Base-by-base conservation (phyloP, 2,113 vertebrate genomes). In the Garra rufa region DNA sequence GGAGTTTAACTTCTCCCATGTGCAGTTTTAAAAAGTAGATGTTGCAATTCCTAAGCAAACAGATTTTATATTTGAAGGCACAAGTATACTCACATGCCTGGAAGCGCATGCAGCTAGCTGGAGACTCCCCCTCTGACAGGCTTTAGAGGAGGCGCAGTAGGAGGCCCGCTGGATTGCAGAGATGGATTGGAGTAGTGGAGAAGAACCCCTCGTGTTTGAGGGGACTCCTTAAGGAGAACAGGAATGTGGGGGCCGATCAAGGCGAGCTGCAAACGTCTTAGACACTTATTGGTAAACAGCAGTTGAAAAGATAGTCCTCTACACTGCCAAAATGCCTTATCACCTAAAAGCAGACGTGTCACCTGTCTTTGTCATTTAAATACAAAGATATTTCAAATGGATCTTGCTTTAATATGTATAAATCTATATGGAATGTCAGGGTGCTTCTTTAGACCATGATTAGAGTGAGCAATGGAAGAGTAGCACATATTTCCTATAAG, bases 321-420 rank as follows among this genome's bases (percentile, higher is more conserved):
- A 90, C 84, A 89, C 65, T 87, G 84, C 87, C 26, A 50, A 81
- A 78, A 87, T 26, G 85, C 87, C 89, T 94, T 93, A 94, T 94
- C 92, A 55, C 83, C 89, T 44, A 73, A 57, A 74, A 86, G 87
- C 90, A 87, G 91, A 78, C 87, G 87, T 21, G 59, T 92, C 92
- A 94, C 92, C 94, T 94, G 93, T 92, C 93, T 78, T 87, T 89
- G 90, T 89, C 85, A 76, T 91, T 94, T 93, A 75, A 90, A 83
- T 52, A 87, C 91, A 61, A 59, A 48, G 19, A 83, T 50, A 43
- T 61, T 78, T 80, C 14, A 80, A 80, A 80, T 30, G 26, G 67
- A 80, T 67, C 41, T 80, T 28, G 17, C 26, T 67, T 80, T 80
- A 24, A 41, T 78, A 30, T 80, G 78, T 34, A 30, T 28, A 80